phyloP scores from a whole-genome alignment of 1,140 invertebrate species.

The Sycophila sp. region DNA sequence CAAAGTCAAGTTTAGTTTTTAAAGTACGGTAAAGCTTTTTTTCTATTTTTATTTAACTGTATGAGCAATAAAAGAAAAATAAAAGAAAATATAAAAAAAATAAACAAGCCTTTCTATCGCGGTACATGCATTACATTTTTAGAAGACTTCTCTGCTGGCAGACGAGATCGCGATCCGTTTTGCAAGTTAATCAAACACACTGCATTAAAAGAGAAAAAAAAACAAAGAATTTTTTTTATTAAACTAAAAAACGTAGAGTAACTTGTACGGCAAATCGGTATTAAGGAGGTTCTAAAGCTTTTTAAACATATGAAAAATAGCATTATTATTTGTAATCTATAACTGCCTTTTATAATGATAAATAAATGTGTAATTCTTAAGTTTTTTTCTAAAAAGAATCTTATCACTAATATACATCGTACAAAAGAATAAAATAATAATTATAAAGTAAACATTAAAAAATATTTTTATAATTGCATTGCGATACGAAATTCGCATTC shows the following conservation, averaged over 20 bases:
- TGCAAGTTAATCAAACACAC: constrained; percentile 19
- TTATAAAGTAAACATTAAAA: neutral
- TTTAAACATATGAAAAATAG: no score
- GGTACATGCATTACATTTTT: neutral
- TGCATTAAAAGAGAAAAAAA: neutral
- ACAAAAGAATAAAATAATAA: constrained; percentile 1
- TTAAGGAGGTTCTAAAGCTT: constrained; percentile 33
- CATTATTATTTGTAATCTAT: neutral
- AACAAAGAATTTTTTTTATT: neutral
- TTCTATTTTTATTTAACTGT: constrained; percentile 16
- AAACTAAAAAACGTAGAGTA: neutral
- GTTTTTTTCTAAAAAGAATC: neutral
- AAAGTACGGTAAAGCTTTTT: constrained; percentile 16
- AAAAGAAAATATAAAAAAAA: neutral
- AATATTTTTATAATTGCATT: neutral
- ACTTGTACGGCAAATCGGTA: neutral
- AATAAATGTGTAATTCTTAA: neutral
- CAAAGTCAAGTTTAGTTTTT: constrained; percentile 27
- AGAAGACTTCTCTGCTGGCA: constrained; percentile 24
- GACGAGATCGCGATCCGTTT: constrained; percentile 31
- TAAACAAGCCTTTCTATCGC: neutral
- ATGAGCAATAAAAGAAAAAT: neutral
- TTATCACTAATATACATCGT: neutral
- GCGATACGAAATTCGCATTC: no score
- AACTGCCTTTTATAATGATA: constrained; percentile 21